phyloP scores from a whole-genome alignment of 2,797 vertebrate genomes.

The Characodon lateralis region DNA sequence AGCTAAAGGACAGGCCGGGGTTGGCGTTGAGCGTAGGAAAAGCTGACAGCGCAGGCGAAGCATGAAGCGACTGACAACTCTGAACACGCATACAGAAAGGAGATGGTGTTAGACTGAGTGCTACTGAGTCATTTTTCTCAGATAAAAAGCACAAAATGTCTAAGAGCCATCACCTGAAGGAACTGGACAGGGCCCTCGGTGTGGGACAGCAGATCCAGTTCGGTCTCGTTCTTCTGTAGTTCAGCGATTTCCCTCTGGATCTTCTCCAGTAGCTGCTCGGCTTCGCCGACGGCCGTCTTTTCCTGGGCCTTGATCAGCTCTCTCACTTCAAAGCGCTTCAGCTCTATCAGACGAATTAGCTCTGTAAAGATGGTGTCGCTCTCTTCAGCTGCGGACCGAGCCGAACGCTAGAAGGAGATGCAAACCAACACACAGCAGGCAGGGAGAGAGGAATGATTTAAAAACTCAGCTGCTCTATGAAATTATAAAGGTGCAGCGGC shows the following conservation, averaged over 20 bases:
- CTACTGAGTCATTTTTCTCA: neutral
- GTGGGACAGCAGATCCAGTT: conserved; percentile 72
- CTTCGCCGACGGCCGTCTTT: conserved; percentile 64
- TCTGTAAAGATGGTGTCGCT: conserved; percentile 76
- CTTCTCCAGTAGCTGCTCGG: conserved; percentile 76
- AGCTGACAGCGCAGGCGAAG: conserved; percentile 58
- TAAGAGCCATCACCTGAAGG: conserved; percentile 65
- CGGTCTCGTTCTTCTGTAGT: conserved; percentile 73
- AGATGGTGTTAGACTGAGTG: neutral
- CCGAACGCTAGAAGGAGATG: conserved; percentile 66
- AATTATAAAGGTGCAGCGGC: neutral
- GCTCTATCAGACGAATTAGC: conserved; percentile 77
- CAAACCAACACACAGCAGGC: neutral
- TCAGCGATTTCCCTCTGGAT: conserved; percentile 83
- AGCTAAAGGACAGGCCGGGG: conserved; percentile 64
- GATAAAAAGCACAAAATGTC: neutral
- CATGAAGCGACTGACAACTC: conserved; percentile 71
- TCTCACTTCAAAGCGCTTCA: conserved; percentile 78
- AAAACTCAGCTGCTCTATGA: neutral
- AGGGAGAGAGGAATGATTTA: neutral
- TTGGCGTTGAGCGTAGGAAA: conserved; percentile 58
- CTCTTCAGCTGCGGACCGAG: conserved; percentile 70
- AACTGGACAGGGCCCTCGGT: conserved; percentile 78
- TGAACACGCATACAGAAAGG: conserved; percentile 32
- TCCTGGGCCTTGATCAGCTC: conserved; percentile 81